phyloP scores from a whole-genome alignment of 1,140 invertebrate species.

The Leptestheria dahalacensis region DNA sequence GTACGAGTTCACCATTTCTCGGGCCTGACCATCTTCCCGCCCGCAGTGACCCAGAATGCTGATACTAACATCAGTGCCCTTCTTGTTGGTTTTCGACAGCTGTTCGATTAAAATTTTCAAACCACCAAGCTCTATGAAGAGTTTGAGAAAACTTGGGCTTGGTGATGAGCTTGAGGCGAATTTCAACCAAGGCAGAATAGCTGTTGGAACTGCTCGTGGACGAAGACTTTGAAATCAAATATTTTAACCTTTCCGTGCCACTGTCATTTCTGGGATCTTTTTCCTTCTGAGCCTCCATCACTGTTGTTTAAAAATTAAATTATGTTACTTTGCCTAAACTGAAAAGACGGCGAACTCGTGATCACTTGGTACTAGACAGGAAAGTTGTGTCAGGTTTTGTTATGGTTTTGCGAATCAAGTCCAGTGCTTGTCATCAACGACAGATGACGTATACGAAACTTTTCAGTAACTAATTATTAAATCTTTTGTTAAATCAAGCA shows the following conservation, averaged over 20 bases:
- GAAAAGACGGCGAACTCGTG: too few relatives aligned
- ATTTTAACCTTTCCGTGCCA: not conserved
- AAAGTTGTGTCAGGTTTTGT: too few relatives aligned
- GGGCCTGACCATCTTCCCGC: not conserved
- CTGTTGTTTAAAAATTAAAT: too few relatives aligned
- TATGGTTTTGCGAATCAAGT: too few relatives aligned
- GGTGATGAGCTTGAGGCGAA: not conserved
- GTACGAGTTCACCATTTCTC: slow-evolving; percentile 3
- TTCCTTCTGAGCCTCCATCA: not conserved
- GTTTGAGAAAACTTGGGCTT: not conserved
- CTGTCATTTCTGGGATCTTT: not conserved
- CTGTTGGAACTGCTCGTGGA: not conserved
- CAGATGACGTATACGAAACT: too few relatives aligned
- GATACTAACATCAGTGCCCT: slow-evolving; percentile 4
- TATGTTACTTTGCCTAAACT: too few relatives aligned
- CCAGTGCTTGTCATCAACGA: too few relatives aligned
- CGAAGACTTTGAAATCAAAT: not conserved
- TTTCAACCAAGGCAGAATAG: not conserved
- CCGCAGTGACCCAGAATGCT: slow-evolving; percentile 6
- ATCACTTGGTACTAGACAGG: too few relatives aligned
- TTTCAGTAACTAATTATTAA: too few relatives aligned
- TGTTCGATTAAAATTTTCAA: not conserved
- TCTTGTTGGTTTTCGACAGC: not conserved
- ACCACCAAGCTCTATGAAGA: slow-evolving; percentile 5
- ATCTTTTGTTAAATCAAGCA: too few relatives aligned